Conservation (phyloP, 30 jellyfish, hydroid and myxozoan genomes). For the Rhopilema esculentum region DNA sequence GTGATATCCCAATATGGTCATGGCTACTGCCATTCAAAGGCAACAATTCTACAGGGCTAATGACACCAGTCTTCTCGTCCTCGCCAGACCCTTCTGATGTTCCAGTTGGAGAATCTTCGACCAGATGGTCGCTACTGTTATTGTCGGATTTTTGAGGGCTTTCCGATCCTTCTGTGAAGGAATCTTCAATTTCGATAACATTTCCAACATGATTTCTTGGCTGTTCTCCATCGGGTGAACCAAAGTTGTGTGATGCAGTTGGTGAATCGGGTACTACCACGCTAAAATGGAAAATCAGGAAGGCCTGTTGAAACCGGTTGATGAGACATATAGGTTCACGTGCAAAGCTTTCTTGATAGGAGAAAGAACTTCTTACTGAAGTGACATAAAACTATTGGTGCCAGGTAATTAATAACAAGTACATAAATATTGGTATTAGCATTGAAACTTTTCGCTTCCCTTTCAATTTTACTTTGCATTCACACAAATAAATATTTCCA, state of each 20-base stretch:
- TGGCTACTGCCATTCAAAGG: neutral
- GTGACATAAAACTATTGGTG: too few relatives aligned
- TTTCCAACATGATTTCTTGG: neutral
- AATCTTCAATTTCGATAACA: neutral
- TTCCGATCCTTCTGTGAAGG: neutral
- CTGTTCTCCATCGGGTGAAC: neutral
- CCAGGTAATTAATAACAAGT: too few relatives aligned
- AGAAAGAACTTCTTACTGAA: neutral
- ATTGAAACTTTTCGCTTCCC: too few relatives aligned
- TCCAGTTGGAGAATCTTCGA: neutral
- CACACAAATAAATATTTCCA: too few relatives aligned
- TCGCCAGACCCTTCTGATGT: neutral
- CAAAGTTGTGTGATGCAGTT: neutral
- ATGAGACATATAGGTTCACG: neutral
- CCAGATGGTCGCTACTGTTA: neutral
- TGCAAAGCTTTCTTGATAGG: neutral
- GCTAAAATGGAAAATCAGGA: neutral
- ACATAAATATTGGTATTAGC: too few relatives aligned
- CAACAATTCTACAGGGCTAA: neutral
- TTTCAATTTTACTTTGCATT: too few relatives aligned
- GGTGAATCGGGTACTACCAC: slow-evolving; percentile 44
- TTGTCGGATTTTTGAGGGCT: neutral
- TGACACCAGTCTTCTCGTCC: neutral
- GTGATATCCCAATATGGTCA: neutral
- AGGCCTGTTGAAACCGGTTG: neutral